phyloP scores from a whole-genome alignment of 2,888 invertebrate genomes.

The Pseudanteris insignis region DNA sequence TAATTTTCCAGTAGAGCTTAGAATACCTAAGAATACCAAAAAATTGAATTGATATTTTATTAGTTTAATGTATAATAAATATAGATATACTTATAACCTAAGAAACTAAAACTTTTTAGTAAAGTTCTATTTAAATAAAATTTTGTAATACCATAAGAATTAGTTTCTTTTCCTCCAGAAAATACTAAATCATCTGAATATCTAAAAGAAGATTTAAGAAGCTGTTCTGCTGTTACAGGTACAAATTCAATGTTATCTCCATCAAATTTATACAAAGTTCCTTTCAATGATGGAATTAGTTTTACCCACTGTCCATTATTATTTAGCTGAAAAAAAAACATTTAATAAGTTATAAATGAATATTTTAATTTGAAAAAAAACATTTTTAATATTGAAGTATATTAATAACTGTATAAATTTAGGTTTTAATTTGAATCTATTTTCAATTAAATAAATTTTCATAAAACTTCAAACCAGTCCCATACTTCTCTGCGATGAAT shows the following conservation, averaged over 20 bases:
- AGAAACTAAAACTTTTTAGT: no score
- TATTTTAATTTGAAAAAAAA: no score
- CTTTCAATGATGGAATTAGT: conserved; percentile 92
- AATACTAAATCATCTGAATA: conserved; percentile 87
- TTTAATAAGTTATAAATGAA: no score
- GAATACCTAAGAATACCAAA: conserved; percentile 70
- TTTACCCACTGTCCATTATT: conserved; percentile 87
- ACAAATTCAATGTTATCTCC: conserved; percentile 87
- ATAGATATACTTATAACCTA: no score
- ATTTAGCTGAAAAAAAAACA: conserved; percentile 71
- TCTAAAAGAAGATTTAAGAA: conserved; percentile 87
- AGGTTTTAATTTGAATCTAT: no score
- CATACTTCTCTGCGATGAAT: conserved; percentile 72
- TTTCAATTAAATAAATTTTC: no score
- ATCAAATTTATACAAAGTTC: conserved; percentile 90
- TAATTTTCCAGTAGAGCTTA: conserved; percentile 75
- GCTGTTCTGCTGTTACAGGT: conserved; percentile 85
- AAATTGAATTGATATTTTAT: no score
- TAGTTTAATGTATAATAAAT: no score
- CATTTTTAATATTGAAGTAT: no score
- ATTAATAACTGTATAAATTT: no score
- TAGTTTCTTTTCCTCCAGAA: conserved; percentile 87
- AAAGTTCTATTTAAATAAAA: background rate
- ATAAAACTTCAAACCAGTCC: no score
- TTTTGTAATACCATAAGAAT: conserved; percentile 82